Percentiles rank a stretch among this genome's conserved stretches.
These are phyloP conservation scores for Zygogramma bicolorata DNA, from an alignment of 2,888 invertebrate species.

Conservation along the genomic window DNA sequence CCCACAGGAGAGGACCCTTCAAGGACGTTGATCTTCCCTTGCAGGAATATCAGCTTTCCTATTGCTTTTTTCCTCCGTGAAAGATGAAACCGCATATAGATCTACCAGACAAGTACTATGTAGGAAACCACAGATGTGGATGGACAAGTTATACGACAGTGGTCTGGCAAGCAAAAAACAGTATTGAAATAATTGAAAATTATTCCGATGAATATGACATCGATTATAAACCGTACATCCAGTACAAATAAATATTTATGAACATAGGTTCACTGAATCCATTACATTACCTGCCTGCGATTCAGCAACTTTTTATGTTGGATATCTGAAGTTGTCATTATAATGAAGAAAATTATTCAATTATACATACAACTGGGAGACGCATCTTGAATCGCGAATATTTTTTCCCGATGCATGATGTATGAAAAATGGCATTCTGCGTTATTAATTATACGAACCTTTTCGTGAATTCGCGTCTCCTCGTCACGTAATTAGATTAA, in stretches of 20 bases:
- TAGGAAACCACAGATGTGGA: too few relatives aligned
- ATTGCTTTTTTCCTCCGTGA: too few relatives aligned
- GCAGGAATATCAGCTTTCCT: too few relatives aligned
- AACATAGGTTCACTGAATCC: conserved; percentile 49
- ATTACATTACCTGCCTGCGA: conserved; percentile 45
- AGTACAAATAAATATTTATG: conserved; percentile 47
- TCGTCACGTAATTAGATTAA: conserved; percentile 1
- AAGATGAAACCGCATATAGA: too few relatives aligned
- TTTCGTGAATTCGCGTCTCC: conserved; percentile 25
- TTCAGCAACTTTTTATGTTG: conserved; percentile 49
- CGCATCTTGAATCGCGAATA: conserved; percentile 50
- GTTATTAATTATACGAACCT: conserved; percentile 36
- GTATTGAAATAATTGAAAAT: background rate
- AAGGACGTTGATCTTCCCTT: too few relatives aligned
- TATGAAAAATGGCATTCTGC: conserved; percentile 28
- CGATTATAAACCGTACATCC: conserved; percentile 30
- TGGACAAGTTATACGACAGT: too few relatives aligned
- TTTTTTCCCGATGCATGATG: conserved; percentile 41
- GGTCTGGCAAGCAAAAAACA: background rate
- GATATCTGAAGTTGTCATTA: conserved; percentile 48
- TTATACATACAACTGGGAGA: conserved; percentile 51
- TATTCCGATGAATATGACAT: conserved; percentile 35
- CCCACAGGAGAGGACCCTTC: too few relatives aligned
- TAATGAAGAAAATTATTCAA: conserved; percentile 55
- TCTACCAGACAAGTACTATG: too few relatives aligned